Conservation (phyloP, 2,888 invertebrate genomes). For the Catocala sponsa region DNA sequence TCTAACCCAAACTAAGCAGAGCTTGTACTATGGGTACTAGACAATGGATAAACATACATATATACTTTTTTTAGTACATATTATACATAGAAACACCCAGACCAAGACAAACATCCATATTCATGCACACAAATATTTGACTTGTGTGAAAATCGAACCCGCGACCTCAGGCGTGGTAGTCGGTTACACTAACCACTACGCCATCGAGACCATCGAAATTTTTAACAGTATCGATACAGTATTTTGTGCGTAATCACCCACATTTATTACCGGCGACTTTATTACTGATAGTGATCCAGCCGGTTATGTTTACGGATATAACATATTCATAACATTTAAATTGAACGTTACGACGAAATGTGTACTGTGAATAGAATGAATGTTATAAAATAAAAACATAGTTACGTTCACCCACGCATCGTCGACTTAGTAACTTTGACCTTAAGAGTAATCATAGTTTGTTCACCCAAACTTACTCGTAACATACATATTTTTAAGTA, state of each 20-base stretch:
- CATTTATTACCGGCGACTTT: conserved; percentile 7
- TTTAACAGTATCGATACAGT: background rate
- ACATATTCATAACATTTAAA: conserved; percentile 40
- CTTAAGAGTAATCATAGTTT: conserved; percentile 44
- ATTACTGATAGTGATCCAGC: conserved; percentile 9
- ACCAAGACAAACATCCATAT: no score
- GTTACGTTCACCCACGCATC: conserved; percentile 37
- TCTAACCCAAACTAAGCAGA: no score
- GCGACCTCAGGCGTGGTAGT: no score
- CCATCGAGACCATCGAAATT: no score
- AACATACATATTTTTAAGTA: background rate
- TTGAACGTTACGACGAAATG: conserved; percentile 35
- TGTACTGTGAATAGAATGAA: conserved; percentile 31
- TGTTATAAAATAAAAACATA: conserved; percentile 38
- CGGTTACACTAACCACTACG: no score
- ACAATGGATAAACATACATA: no score
- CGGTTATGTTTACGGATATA: conserved; percentile 6
- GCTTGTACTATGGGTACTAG: no score
- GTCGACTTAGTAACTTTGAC: conserved; percentile 40
- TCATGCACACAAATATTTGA: no score
- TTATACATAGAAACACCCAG: no score
- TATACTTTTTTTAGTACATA: no score
- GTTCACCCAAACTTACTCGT: conserved; percentile 25
- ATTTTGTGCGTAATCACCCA: background rate
- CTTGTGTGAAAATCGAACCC: no score